Conservation (phyloP, 2,797 vertebrate species). For the Typhlichthys eigenmanni region DNA sequence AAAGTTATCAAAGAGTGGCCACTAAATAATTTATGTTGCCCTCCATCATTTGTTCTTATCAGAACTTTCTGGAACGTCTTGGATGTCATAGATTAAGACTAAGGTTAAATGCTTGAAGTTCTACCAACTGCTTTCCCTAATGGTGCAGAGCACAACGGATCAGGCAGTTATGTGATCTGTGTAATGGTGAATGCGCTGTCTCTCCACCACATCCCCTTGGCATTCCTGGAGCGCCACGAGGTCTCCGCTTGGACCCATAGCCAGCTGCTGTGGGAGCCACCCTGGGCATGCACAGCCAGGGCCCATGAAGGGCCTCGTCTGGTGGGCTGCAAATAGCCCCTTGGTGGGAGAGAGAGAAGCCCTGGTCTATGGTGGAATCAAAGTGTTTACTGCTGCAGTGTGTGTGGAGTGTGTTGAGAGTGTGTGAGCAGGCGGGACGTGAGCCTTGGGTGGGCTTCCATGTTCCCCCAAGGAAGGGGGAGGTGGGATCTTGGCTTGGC, state of each 20-base stretch:
- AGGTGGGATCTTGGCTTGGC: not conserved
- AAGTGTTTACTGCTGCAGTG: slow-evolving; percentile 62
- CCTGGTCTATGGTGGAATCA: slow-evolving; percentile 24
- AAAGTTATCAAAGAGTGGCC: not conserved
- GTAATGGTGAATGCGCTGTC: not conserved
- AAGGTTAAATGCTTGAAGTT: too few species aligned
- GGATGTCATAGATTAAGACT: too few species aligned
- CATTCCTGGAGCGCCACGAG: slow-evolving; percentile 31
- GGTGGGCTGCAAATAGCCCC: slow-evolving; percentile 67
- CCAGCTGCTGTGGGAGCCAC: slow-evolving; percentile 58
- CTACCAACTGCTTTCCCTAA: not conserved
- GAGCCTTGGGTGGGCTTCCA: slow-evolving; percentile 27
- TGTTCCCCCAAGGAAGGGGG: slow-evolving; percentile 5
- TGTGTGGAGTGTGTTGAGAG: slow-evolving; percentile 39
- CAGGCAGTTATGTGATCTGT: slow-evolving; percentile 19
- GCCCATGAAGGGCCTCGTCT: slow-evolving; percentile 28
- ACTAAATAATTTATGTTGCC: not conserved
- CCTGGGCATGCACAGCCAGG: slow-evolving; percentile 30
- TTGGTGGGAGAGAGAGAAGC: slow-evolving; percentile 14
- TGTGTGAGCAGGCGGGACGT: slow-evolving; percentile 21
- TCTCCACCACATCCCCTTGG: not conserved
- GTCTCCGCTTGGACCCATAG: slow-evolving; percentile 27
- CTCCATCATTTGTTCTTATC: not conserved
- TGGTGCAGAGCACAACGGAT: not conserved
- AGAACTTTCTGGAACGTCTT: not conserved